Evolutionary conservation across 2,888 invertebrate genomes (phyloP), one percentile per base, ranked within the genome.

Genomic region (Flabesymbios commensalis): DNA sequence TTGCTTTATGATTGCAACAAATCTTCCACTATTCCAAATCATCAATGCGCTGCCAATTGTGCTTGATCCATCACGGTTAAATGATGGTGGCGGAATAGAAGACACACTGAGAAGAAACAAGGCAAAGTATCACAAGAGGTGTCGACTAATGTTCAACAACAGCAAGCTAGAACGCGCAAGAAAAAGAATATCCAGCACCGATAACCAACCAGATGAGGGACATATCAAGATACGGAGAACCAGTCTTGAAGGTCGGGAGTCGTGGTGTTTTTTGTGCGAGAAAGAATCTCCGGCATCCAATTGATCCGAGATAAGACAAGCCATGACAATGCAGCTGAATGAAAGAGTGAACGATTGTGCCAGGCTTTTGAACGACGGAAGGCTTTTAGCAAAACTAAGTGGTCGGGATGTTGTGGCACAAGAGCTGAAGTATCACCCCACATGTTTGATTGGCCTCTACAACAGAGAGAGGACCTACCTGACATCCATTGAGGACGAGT

Each of bases 31-130:
- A 4, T 52, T 52, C n/a, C 52, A 32, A 32, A 33, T 33, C 4
- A 33, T 29, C 14, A 52, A 52, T 29, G 7, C 3, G 26, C 43
- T 68, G 10, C 61, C 64, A 4, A 54, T 69, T n/a, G 41, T 45
- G n/a, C 60, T 67, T 1, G 59, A 68, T 48, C 56, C 59, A 10
- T 28, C 19, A 19, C 54, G 67, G 45, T 54, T 67, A 53, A 60
- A 65, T 48, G 63, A 71, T 39, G 64, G 65, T 39, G 51, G 33
- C 61, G 63, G 68, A n/a, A 65, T 67, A 42, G 67, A 65, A 59
- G 52, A 47, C 48, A 65, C 67, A 39, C 49, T 65, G 57, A 54
- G 57, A 52, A 48, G 36, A 10, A 67, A 60, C 7, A 33, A 63
- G 17, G 67, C 70, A 52, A 56, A 67, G 29, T 68, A 70, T 26